Base-by-base conservation (phyloP, 1,140 invertebrate species). In the Agrilus planipennis region DNA sequence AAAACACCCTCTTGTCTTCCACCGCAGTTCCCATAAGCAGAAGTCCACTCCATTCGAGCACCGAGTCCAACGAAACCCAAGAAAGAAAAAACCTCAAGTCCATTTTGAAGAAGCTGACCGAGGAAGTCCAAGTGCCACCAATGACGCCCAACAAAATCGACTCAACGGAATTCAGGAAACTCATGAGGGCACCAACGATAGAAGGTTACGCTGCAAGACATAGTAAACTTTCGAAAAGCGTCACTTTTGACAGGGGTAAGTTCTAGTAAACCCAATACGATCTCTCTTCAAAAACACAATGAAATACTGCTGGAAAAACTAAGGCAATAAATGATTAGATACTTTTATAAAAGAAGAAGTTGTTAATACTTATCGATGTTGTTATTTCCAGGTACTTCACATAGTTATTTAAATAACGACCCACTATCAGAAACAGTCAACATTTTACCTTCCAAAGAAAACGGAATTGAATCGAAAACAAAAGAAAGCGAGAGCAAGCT, bases 151-250 rank as follows among this genome's bases (percentile, higher is more conserved):
- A 70, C 30, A 60, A 60, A 19, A 55, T 62, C 12, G 63, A 60
- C 41, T 70, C 67, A 11, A 68, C 68, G 35, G 75, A 79, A 54
- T 64, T 81, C 25, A 70, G 62, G 44, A 76, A 68, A 50, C 60
- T 85, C 22, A 80, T 86, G 65, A 64, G 77, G 51, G 81, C 84
- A 22, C 85, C 81, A 34, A 89, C 85, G 29, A 70, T 89, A 42
- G 81, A 85, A 67, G 87, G 85, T 30, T 89, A 87, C 62, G 85
- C 81, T 16, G 84, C 84, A 21, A 70, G 86, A 56, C 84, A 88
- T 62, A 82, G 82, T 41, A 89, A 89, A 60, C 75, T 89, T 55
- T 75, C 82, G 23, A 89, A 89, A 70, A 87, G 84, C 63, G 84
- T 89, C 35, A 89, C 85, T 36, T 89, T 89, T 65, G 83, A 89